A percentile compares a stretch with the other conserved stretches of the same genome.
phyloP scores from a whole-genome alignment of 92 coral and sea anemone genomes.

The Epizoanthus ramosus region DNA sequence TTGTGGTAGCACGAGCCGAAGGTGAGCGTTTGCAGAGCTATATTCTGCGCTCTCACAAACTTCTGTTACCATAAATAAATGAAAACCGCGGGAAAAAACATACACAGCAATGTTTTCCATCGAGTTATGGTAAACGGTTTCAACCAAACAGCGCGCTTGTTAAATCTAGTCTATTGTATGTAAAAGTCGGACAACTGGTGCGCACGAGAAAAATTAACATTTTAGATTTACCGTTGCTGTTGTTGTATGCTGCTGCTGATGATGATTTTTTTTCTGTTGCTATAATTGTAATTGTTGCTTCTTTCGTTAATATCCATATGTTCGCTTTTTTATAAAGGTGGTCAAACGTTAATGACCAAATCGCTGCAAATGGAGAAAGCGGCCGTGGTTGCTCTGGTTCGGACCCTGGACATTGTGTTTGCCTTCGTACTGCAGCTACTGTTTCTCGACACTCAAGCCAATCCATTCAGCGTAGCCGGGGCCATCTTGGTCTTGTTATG shows the following conservation, averaged over 20 bases:
- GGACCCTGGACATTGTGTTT: slow-evolving; percentile 92
- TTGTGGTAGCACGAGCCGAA: no score
- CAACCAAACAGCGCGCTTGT: no score
- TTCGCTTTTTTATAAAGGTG: slow-evolving; percentile 59
- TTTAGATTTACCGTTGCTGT: no score
- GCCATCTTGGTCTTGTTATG: slow-evolving; percentile 82
- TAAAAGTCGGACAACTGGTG: no score
- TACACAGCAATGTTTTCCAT: no score
- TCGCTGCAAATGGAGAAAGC: slow-evolving; percentile 87
- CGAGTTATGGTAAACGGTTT: no score
- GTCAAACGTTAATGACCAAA: slow-evolving; percentile 88
- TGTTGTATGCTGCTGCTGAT: no score
- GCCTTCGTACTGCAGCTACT: slow-evolving; percentile 89
- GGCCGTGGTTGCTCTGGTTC: slow-evolving; percentile 88
- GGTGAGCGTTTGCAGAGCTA: no score
- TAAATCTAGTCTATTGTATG: no score
- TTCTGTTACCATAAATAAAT: no score
- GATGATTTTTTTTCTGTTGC: neutral
- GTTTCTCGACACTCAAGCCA: slow-evolving; percentile 83
- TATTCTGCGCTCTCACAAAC: no score
- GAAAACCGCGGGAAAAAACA: no score
- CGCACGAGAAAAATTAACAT: neutral
- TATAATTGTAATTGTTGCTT: neutral
- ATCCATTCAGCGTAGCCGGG: slow-evolving; percentile 83
- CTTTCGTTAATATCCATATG: neutral